Percentiles rank a stretch among this genome's conserved stretches.
These are phyloP conservation scores for Grus americana DNA, from an alignment of 2,113 vertebrate species.

Conservation along the genomic window DNA sequence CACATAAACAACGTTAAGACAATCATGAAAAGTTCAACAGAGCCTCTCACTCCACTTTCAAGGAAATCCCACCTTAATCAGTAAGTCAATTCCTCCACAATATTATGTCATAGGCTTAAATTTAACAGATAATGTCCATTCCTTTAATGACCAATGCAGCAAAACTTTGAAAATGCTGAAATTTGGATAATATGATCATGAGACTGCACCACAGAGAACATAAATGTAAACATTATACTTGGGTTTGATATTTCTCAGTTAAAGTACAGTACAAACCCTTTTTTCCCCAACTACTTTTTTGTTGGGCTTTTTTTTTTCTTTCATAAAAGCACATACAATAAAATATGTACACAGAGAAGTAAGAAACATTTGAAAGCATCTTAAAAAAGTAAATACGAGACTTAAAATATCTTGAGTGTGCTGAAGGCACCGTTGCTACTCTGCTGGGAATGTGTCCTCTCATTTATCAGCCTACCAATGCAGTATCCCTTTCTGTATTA, in stretches of 20 bases:
- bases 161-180: background rate
- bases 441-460: constrained; percentile 52
- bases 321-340: constrained; percentile 55
- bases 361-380: constrained; percentile 51
- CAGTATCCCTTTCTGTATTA: background rate
- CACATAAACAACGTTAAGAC: background rate
- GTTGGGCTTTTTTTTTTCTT: background rate
- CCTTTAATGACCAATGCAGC: background rate
- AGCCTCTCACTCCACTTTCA: background rate
- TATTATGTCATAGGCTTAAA: background rate
- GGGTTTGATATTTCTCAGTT: background rate
- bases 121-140: background rate
- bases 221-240: constrained; percentile 53
- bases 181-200: background rate
- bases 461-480: background rate
- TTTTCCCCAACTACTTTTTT: background rate
- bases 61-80: background rate
- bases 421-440: constrained; percentile 49
- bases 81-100: background rate
- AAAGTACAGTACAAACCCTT: constrained; percentile 7
- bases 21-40: background rate
- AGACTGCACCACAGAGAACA: constrained; percentile 22
- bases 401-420: constrained; percentile 6
- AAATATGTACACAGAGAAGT: constrained; percentile 60
- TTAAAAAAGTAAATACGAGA: constrained; percentile 40